A percentile compares a stretch with the other conserved stretches of the same genome.
Evolutionary conservation across 2,888 invertebrate species (phyloP).

Genomic region (Limenitis camilla): DNA sequence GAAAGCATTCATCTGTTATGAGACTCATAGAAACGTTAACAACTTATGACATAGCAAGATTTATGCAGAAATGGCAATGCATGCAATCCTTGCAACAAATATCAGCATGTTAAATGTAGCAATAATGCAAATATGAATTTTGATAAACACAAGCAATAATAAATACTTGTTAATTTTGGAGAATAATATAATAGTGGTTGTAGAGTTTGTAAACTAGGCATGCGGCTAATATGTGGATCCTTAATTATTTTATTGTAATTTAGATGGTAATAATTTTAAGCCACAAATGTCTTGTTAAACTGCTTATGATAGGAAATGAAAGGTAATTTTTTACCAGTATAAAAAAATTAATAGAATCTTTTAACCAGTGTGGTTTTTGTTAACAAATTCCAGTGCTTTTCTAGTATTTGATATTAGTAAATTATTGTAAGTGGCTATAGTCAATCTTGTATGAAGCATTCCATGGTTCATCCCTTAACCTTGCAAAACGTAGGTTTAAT

Average conservation of each 20-base stretch:
- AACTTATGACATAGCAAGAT: too few relatives aligned
- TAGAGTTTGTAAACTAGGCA: conserved; percentile 31
- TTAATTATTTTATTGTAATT: neutral
- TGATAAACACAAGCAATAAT: conserved; percentile 36
- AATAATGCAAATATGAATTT: conserved; percentile 41
- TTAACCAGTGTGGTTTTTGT: conserved; percentile 24
- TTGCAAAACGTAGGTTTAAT: conserved; percentile 32
- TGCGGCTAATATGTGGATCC: conserved; percentile 24
- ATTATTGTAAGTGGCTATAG: conserved; percentile 29
- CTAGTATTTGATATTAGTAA: conserved; percentile 45
- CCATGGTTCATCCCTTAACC: conserved; percentile 49
- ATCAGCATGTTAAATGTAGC: conserved; percentile 32
- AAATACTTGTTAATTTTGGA: conserved; percentile 19
- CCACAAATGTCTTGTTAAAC: too few relatives aligned
- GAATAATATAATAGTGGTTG: conserved; percentile 18
- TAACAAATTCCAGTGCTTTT: conserved; percentile 45
- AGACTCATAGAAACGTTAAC: too few relatives aligned
- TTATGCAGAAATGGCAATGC: too few relatives aligned
- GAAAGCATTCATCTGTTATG: conserved; percentile 13
- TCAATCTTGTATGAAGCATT: conserved; percentile 46
- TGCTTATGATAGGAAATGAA: too few relatives aligned
- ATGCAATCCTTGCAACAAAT: too few relatives aligned
- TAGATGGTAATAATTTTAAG: too few relatives aligned
- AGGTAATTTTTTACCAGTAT: too few relatives aligned
- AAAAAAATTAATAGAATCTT: neutral